A percentile compares a stretch with the other conserved stretches of the same genome.
Evolutionary conservation across 1,140 invertebrate species (phyloP).

Genomic region (Gryon sp.): DNA sequence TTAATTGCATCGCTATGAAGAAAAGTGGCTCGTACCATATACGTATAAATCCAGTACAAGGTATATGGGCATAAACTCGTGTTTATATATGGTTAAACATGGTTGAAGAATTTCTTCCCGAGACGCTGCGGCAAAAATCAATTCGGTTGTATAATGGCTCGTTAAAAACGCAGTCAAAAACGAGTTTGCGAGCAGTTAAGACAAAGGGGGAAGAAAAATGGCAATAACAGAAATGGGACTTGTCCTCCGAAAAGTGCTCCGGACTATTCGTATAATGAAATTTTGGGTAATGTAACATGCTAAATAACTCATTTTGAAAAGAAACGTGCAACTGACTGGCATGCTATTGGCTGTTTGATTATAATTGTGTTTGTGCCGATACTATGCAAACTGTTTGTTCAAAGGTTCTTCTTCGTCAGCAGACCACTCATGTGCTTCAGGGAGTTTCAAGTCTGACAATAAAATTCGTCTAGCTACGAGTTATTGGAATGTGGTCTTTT

Average conservation of each 20-base stretch:
- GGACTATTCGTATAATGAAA: slow-evolving; percentile 23
- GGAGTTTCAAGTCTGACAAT: slow-evolving; percentile 28
- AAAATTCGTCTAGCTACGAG: slow-evolving; percentile 56
- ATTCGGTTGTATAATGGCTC: slow-evolving; percentile 52
- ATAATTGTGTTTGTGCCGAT: slow-evolving; percentile 55
- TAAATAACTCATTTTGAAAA: slow-evolving; percentile 33
- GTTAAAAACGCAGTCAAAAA: slow-evolving; percentile 57
- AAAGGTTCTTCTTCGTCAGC: slow-evolving; percentile 42
- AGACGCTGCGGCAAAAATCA: slow-evolving; percentile 46
- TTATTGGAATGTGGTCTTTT: slow-evolving; percentile 60
- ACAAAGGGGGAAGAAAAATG: slow-evolving; percentile 20
- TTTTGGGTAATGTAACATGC: slow-evolving; percentile 21
- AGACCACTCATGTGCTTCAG: slow-evolving; percentile 29
- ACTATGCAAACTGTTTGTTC: slow-evolving; percentile 61
- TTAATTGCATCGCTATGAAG: slow-evolving; percentile 53
- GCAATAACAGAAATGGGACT: slow-evolving; percentile 34
- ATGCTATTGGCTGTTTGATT: too few relatives aligned
- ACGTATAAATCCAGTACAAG: slow-evolving; percentile 49
- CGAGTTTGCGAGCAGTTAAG: slow-evolving; percentile 35
- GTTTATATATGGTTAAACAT: slow-evolving; percentile 60
- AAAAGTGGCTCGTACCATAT: slow-evolving; percentile 53
- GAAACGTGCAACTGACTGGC: too few relatives aligned
- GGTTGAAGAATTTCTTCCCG: slow-evolving; percentile 47
- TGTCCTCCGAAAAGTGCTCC: slow-evolving; percentile 13
- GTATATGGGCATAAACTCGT: slow-evolving; percentile 50